Conservation (phyloP, 2,113 vertebrate genomes). For the Rostratula benghalensis region DNA sequence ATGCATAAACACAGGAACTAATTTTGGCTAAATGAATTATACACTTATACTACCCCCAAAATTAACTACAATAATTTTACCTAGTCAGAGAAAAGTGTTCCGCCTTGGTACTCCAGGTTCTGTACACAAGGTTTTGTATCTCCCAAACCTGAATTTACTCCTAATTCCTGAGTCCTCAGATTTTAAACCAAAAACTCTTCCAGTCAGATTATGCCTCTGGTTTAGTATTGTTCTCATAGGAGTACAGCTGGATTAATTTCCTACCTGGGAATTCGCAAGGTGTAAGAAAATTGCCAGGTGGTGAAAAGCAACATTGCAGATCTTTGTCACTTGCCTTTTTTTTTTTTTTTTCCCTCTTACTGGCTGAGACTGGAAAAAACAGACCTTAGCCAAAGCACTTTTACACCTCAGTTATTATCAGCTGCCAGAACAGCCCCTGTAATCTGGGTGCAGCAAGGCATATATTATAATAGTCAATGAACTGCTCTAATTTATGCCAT, state of each 20-base stretch:
- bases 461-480: not conserved
- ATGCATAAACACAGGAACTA: not conserved
- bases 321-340: not conserved
- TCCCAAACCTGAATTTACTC: not conserved
- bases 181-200: not conserved
- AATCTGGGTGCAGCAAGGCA: not conserved
- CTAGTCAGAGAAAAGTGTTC: not conserved
- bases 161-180: not conserved
- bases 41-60: not conserved
- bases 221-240: not conserved
- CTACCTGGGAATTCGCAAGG: not conserved
- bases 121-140: not conserved
- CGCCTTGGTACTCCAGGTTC: not conserved
- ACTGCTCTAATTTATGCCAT: slow-evolving; percentile 30
- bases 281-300: slow-evolving; percentile 22
- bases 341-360: not conserved
- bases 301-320: not conserved
- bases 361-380: not conserved
- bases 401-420: not conserved
- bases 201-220: not conserved
- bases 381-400: not conserved
- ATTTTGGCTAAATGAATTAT: not conserved
- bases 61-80: not conserved
- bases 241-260: not conserved
- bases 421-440: not conserved